Base-by-base conservation (phyloP, 1,140 invertebrate species). In the Trichomalopsis sarcophagae region DNA sequence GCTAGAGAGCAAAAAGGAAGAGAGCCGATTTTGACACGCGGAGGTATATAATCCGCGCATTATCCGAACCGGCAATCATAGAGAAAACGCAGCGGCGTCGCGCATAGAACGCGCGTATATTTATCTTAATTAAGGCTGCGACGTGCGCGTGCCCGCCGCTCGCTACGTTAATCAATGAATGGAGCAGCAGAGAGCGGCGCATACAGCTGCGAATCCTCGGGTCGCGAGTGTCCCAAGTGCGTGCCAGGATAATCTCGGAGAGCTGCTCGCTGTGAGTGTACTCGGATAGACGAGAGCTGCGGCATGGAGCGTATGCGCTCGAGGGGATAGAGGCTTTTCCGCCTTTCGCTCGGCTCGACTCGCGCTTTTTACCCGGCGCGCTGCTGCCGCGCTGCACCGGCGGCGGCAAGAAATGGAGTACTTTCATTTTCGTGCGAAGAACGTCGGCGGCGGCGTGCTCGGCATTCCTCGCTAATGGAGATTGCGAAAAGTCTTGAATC, bases 371-470 rank as follows among this genome's bases (percentile, higher is more conserved):
- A 71, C 62, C 23, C 73, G 71, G 50, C 73, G 50, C 30, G 9
- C 9, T 3, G 30, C 44, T 23, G 2, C 27, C 0, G 30, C 36
- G 62, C 14, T 9, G 62, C 23, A 30, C 23, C 30, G 23, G 23
- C 55, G 17, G n/a, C n/a, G 17, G 62, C 78, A 82, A 86, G 85
- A 86, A 86, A 86, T 86, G 85, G 85, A 86, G 85, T 86, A 86
- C 85, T 86, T 86, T 86, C 85, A 86, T 86, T 86, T 86, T 86
- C 85, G 85, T 81, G 82, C 78, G 85, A 86, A 84, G 85, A 81
- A 83, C 81, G 69, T 78, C 81, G 69, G 55, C 55, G 50, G 81
- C 81, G 71, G 85, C 82, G 62, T 76, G 68, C 85, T 71, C 82
- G 82, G 85, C 85, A 86, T 86, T 86, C 85, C 81, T 86, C 82